Evolutionary conservation across 2,888 invertebrate genomes (phyloP), one percentile per base, ranked within the genome.

Genomic region (Nasonia oneida): DNA sequence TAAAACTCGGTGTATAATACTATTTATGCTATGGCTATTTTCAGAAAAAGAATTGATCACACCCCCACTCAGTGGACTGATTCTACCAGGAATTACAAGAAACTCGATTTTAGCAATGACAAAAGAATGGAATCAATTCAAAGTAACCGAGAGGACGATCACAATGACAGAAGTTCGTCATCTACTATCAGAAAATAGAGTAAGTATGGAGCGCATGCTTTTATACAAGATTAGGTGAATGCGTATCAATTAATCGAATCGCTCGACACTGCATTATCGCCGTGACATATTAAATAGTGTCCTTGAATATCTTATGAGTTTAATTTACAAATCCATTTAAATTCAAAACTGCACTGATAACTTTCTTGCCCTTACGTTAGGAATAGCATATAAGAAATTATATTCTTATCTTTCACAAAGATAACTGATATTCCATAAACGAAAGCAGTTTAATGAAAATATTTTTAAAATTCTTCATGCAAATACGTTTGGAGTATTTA

Each of bases 21-120:
- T 29, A 5, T 70, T 53, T 29, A 37, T 33, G 23, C 61, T 39
- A 77, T 79, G 90, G 2, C 8, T 61, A 18, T 61, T 89, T 94
- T 94, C 93, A 98, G 99, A 98, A 92, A 96, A 96, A 93, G 98
- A 98, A 94, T 93, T 99, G 90, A 95, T 97, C 50, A 99, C 99
- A 12, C 99, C 99, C 15, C 98, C 99, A 4, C 94, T 99, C 86
- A 97, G 97, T 91, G 99, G 99, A 5, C 94, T 99, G 1, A 99
- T 99, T 89, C 94, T 99, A 89, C 99, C 99, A 12, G 99, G 99
- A 75, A 96, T 99, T 57, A 98, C 98, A 3, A 95, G 99, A 85
- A 96, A 96, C 88, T 98, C 98, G 23, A 96, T 99, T 87, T 92
- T 99, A 57, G 96, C 97, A 89, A 94, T 99, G 89, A 95, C 96